Base-by-base conservation (phyloP, 2,888 invertebrate genomes). In the Steinernema scapterisci region DNA sequence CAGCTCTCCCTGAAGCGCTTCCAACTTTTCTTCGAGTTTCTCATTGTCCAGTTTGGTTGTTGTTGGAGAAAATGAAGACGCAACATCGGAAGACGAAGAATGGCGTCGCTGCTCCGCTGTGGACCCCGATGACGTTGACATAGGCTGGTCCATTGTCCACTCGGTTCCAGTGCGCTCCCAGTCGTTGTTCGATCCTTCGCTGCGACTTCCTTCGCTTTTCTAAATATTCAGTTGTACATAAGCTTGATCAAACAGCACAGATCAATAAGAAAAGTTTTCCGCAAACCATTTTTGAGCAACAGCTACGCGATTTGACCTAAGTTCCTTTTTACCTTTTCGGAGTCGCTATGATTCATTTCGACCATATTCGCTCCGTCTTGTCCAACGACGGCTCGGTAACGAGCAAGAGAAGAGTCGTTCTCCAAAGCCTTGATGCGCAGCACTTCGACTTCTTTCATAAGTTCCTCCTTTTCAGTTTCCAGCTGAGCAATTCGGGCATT, bases 381-480 rank as follows among this genome's bases (percentile, higher is more conserved):
- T 16, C 74, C 74, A 25, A 74, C 74, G 11, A 71, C 44, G 2
- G 71, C 25, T 6, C 74, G 48, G 45, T 51, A 56, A 3, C 71
- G 71, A 1, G n/a, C 19, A 9, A 52, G 2, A 1, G 52, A 19
- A 9, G 19, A 6, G 21, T 52, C 72, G 48, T 72, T 72, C 48
- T 75, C 63, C 19, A 19, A 1, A 2, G 21, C 52, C 23, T 52
- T 52, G 23, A 21, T 52, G 21, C 23, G 19, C 2, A 78, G 74
- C 6, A 76, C 73, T n/a, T 74, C 74, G 23, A 80, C 74, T 56
- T 81, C 79, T 73, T 76, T 56, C 46, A 79, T 77, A 46, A 80
- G 73, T 21, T 75, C 75, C 1, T 78, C 73, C 54, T 72, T 72
- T 43, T 79, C 77, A 16, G 70, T 82, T 3, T 43, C 45, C 3